A percentile compares a stretch with the other conserved stretches of the same genome.
These are phyloP conservation scores for Xiphophorus couchianus DNA, from an alignment of 2,113 vertebrate genomes.

Conservation along the genomic window DNA sequence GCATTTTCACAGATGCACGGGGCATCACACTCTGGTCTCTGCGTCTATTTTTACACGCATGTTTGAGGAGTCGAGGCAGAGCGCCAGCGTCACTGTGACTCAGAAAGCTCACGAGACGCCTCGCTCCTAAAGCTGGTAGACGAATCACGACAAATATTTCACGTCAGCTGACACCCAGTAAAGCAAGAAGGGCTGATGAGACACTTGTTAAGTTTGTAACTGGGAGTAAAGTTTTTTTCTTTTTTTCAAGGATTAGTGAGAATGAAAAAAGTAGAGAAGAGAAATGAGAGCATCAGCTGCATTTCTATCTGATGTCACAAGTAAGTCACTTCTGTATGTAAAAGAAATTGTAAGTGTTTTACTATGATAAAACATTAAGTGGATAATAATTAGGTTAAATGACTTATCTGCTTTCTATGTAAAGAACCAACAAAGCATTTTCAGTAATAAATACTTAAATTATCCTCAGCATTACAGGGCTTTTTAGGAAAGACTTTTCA, in stretches of 20 bases:
- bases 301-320: neutral
- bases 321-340: too few species aligned
- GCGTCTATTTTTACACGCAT: constrained; percentile 71
- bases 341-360: too few species aligned
- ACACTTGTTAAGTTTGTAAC: constrained; percentile 23
- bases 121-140: constrained; percentile 45
- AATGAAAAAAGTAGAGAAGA: neutral
- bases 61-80: constrained; percentile 58
- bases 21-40: constrained; percentile 55
- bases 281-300: neutral
- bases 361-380: neutral
- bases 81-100: constrained; percentile 65
- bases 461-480: too few species aligned
- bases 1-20: constrained; percentile 50
- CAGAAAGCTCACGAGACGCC: constrained; percentile 58
- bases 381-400: neutral
- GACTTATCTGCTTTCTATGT: too few species aligned
- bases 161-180: constrained; percentile 29
- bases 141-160: constrained; percentile 33
- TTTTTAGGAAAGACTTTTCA: neutral
- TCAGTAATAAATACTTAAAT: too few species aligned
- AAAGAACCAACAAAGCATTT: too few species aligned
- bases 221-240: neutral
- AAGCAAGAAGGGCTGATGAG: neutral
- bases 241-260: neutral